These are phyloP conservation scores for Amyelois transitella DNA, from an alignment of 1,140 invertebrate species.

Conservation along the genomic window DNA sequence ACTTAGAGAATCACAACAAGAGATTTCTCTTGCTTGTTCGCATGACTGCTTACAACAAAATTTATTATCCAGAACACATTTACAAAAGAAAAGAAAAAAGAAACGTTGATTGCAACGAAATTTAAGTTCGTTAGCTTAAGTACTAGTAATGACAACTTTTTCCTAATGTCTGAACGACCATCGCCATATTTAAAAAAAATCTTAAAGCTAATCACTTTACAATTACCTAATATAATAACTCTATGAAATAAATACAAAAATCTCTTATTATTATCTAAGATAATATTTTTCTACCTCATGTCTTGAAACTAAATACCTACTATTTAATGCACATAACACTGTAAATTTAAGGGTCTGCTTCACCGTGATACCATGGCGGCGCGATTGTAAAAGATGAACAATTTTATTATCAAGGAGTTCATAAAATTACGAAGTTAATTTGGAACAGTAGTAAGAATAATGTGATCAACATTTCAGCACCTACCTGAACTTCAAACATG, in stretches of 20 bases:
- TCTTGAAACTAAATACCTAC: slow-evolving; percentile 65
- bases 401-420: too few species aligned
- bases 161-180: slow-evolving; percentile 55
- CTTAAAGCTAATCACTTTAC: slow-evolving; percentile 68
- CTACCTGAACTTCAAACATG: too few species aligned
- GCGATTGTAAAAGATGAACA: too few species aligned
- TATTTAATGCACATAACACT: slow-evolving; percentile 65
- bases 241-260: slow-evolving; percentile 74
- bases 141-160: slow-evolving; percentile 59
- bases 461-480: too few species aligned
- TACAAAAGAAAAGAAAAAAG: slow-evolving; percentile 1
- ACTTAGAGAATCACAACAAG: slow-evolving; percentile 54
- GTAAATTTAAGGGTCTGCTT: slow-evolving; percentile 16
- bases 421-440: slow-evolving; percentile 8
- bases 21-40: slow-evolving; percentile 47
- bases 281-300: slow-evolving; percentile 68
- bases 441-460: background rate
- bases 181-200: slow-evolving; percentile 66
- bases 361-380: background rate
- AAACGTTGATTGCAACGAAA: slow-evolving; percentile 42
- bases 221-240: slow-evolving; percentile 74
- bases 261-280: slow-evolving; percentile 70
- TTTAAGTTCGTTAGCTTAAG: slow-evolving; percentile 62
- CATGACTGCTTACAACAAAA: slow-evolving; percentile 42
- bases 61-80: slow-evolving; percentile 24